Evolutionary conservation across 2,888 invertebrate species (phyloP).

Genomic region (Coenonympha glycerion): DNA sequence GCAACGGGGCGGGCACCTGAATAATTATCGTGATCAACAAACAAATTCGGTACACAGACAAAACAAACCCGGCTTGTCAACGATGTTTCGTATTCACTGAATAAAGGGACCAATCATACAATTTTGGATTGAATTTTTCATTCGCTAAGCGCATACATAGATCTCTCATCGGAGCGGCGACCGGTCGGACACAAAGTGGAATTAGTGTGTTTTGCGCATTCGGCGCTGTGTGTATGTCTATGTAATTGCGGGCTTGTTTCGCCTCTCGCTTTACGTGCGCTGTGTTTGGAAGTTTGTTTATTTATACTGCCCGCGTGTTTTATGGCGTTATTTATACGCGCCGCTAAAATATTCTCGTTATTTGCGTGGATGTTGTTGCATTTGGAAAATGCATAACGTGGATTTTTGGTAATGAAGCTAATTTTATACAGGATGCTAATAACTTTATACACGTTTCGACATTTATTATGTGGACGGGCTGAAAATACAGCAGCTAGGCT

Average conservation of each 20-base stretch:
- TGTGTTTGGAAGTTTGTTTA: constrained; percentile 22
- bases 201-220: constrained; percentile 33
- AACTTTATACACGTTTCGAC: too few relatives aligned
- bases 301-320: constrained; percentile 7
- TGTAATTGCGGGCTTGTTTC: constrained; percentile 32
- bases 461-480: too few relatives aligned
- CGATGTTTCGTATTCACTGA: constrained; percentile 26
- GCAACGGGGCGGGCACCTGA: constrained; percentile 9
- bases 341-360: not conserved
- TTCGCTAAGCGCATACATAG: constrained; percentile 32
- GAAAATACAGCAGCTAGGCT: too few relatives aligned
- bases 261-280: constrained; percentile 22
- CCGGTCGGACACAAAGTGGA: constrained; percentile 29
- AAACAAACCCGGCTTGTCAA: constrained; percentile 26
- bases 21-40: constrained; percentile 25
- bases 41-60: constrained; percentile 22
- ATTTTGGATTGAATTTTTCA: constrained; percentile 32
- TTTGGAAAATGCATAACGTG: not conserved
- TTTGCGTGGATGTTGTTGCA: not conserved
- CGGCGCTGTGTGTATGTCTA: constrained; percentile 21
- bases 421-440: not conserved
- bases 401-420: not conserved
- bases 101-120: constrained; percentile 35
- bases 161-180: constrained; percentile 18
- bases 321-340: not conserved